Percentiles rank a stretch among this genome's conserved stretches.
Evolutionary conservation across 2,888 invertebrate species (phyloP).

Genomic region (Shargacucullia verbasci): DNA sequence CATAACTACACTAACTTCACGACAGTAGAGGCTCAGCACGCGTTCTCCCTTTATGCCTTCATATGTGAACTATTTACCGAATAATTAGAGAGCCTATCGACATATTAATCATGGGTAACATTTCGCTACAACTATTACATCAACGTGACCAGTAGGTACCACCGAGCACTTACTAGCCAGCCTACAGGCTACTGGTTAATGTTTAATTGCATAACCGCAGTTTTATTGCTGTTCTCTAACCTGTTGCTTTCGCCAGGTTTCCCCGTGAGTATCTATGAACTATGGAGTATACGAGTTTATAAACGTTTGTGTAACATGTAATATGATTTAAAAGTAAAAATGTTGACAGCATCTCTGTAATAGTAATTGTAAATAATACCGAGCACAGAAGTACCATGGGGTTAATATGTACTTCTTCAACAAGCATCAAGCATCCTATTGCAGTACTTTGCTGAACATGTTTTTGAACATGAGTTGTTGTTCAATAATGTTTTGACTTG

Average conservation of each 20-base stretch:
- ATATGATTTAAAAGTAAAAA: too few species aligned
- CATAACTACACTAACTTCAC: not conserved
- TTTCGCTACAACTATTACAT: not conserved
- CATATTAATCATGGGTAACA: slow-evolving; percentile 6
- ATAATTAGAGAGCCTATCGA: not conserved
- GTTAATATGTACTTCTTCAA: too few species aligned
- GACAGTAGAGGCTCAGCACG: too few species aligned
- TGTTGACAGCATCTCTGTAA: too few species aligned
- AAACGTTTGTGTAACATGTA: not conserved
- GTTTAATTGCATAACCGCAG: slow-evolving; percentile 29
- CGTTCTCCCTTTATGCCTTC: too few species aligned
- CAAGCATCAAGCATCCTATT: too few species aligned
- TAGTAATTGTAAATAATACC: not conserved
- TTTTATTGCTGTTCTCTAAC: slow-evolving; percentile 33
- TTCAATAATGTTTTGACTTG: not conserved
- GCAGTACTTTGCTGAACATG: too few species aligned
- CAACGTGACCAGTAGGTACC: not conserved
- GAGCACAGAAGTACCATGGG: too few species aligned
- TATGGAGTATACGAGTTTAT: not conserved
- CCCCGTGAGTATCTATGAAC: slow-evolving; percentile 5
- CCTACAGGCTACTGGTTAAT: too few species aligned
- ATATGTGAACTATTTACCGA: not conserved
- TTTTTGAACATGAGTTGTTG: too few species aligned
- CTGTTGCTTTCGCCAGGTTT: slow-evolving; percentile 36
- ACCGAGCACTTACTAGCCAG: not conserved